Base-by-base conservation (phyloP, 1,140 invertebrate genomes). In the Olivierus martensii region DNA sequence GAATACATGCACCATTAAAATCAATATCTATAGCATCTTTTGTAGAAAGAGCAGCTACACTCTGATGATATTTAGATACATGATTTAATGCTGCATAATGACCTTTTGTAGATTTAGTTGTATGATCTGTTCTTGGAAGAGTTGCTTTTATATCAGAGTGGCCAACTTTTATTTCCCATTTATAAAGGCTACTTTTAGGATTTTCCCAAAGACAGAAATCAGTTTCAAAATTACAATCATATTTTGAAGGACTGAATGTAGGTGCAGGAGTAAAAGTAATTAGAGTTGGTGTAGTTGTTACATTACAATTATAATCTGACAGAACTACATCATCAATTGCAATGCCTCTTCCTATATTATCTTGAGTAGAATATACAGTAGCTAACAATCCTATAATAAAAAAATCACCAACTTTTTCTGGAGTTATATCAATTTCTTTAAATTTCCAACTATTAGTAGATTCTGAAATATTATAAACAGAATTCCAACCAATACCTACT, bases 301-400 rank as follows among this genome's bases (percentile, higher is more conserved):
- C 3, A 2, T 49, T 51, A 34, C 57, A 61, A 7, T 12, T 21
- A 15, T 45, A 15, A 39, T 39, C 18, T 35, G 15, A 17, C 12
- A 55, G 41, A 12, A 21, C 46, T 2, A 61, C 4, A 46, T 61
- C 59, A 43, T 61, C 59, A 22, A 61, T 22, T 35, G 59, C 59
- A 15, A 61, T 51, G n/a, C 59, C 57, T 18, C 47, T 17, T 12
- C 21, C n/a, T 12, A 52, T 58, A 11, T 55, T 55, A 9, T 56
- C 51, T 41, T 46, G 52, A 36, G 22, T 28, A 17, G 1, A 11
- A 9, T n/a, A 21, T 2, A 51, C n/a, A 4, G 38, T 18, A 7
- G 48, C 58, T 18, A 36, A 39, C 5, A 59, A 6, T 17, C 49
- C 50, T 6, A 59, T 38, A 49, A 48, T 46, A 17, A 57, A 53